A percentile compares a stretch with the other conserved stretches of the same genome.
These are phyloP conservation scores for Sebastes oblongus DNA, from an alignment of 2,797 vertebrate genomes.

Conservation along the genomic window DNA sequence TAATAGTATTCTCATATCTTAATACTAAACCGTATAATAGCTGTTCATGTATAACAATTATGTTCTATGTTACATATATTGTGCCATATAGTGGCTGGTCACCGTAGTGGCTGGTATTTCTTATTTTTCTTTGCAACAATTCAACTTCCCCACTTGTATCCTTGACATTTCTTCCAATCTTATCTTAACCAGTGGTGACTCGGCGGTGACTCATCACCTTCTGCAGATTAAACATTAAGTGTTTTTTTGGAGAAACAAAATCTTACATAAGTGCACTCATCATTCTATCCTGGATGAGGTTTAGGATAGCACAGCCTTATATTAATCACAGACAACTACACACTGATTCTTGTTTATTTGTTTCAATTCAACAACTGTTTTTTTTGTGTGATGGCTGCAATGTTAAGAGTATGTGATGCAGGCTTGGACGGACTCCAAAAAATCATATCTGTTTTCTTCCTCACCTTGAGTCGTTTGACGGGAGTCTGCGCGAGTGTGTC, in stretches of 20 bases:
- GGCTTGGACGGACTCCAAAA: neutral
- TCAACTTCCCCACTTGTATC: neutral
- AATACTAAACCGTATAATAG: neutral
- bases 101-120: neutral
- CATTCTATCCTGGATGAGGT: neutral
- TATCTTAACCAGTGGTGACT: neutral
- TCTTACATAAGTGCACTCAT: neutral
- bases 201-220: neutral
- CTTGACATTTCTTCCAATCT: neutral
- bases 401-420: neutral
- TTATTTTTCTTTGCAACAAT: neutral
- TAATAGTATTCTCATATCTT: neutral
- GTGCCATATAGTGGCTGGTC: neutral
- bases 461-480: constrained; percentile 90
- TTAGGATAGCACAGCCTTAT: neutral
- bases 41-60: neutral
- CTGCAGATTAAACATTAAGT: neutral
- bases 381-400: neutral
- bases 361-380: neutral
- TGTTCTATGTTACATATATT: neutral
- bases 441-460: neutral
- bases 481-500: constrained; percentile 86
- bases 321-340: neutral
- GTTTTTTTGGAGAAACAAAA: neutral
- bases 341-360: neutral